phyloP scores from a whole-genome alignment of 2,888 invertebrate species.

The Artemia sinica region DNA sequence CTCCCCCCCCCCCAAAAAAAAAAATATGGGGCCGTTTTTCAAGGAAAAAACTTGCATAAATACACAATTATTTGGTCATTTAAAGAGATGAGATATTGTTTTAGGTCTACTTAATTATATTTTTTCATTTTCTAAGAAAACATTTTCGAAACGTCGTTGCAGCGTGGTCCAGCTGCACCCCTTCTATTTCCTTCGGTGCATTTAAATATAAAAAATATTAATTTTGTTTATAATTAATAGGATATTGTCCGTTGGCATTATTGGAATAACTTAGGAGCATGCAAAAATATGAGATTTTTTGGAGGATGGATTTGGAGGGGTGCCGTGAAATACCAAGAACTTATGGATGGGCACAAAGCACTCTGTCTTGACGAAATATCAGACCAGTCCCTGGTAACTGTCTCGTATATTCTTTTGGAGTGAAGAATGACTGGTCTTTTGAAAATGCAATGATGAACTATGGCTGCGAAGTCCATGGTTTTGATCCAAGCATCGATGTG shows the following conservation, averaged over 20 bases:
- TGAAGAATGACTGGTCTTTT: background rate
- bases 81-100: too few species aligned
- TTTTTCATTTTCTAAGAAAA: too few species aligned
- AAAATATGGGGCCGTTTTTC: too few species aligned
- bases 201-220: background rate
- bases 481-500: background rate
- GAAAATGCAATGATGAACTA: background rate
- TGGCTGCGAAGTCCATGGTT: background rate
- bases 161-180: too few species aligned
- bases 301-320: background rate
- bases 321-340: background rate
- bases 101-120: too few species aligned
- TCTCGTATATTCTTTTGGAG: background rate
- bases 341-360: constrained; percentile 2
- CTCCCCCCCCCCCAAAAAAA: too few species aligned
- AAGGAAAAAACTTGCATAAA: too few species aligned
- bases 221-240: background rate
- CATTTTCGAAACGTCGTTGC: too few species aligned
- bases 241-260: background rate
- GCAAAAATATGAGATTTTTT: background rate
- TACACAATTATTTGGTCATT: too few species aligned
- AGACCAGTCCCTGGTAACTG: constrained; percentile 10
- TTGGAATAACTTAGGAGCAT: constrained; percentile 1
- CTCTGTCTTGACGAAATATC: background rate
- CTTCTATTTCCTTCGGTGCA: too few species aligned